phyloP scores from a whole-genome alignment of 2,797 vertebrate species.

The Myotis daubentonii region DNA sequence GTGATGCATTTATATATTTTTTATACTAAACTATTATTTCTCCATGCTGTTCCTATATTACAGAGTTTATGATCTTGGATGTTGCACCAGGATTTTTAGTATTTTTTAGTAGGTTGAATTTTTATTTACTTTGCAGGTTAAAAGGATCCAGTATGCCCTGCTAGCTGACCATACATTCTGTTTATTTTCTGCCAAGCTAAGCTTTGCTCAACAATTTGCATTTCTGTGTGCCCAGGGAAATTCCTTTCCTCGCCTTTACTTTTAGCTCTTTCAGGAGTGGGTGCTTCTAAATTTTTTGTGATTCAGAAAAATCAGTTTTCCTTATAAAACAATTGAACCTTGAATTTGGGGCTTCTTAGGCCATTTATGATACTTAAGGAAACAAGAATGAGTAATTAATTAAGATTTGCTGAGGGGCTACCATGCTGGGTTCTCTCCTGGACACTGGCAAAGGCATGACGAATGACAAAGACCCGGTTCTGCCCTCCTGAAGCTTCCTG shows the following conservation, averaged over 20 bases:
- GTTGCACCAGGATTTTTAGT: not conserved
- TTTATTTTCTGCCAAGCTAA: not conserved
- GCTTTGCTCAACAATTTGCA: not conserved
- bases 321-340: not conserved
- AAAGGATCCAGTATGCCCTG: not conserved
- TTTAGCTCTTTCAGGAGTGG: not conserved
- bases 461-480: not conserved
- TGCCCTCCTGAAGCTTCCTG: not conserved
- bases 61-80: not conserved
- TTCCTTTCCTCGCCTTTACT: not conserved
- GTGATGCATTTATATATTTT: not conserved
- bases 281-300: not conserved
- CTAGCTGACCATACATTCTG: not conserved
- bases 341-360: not conserved
- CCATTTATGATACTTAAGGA: not conserved
- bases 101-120: not conserved
- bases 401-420: not conserved
- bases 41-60: not conserved
- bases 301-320: conserved; percentile 24
- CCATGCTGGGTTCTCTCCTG: not conserved
- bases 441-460: not conserved
- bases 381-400: not conserved
- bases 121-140: not conserved
- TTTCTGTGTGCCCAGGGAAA: not conserved
- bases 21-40: not conserved